Evolutionary conservation across 2,797 vertebrate genomes (phyloP), one percentile per base, ranked within the genome.

Genomic region (Holocentrus rufus): DNA sequence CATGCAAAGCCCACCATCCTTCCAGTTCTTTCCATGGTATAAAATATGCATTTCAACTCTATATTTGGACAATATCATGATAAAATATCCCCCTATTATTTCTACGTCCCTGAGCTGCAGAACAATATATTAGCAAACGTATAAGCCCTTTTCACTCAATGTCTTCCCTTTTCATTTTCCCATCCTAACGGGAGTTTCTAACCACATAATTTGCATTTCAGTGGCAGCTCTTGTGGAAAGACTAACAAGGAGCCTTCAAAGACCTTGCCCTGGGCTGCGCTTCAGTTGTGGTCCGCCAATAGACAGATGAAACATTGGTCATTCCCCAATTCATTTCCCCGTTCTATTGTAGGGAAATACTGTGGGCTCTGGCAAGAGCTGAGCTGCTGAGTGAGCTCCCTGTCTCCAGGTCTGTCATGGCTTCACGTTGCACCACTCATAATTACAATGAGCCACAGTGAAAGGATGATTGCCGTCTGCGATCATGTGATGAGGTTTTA

Each of bases 191-290:
- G 59, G 22, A 56, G 46, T 63, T 74, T 80, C 64, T 54, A 68
- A 83, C 80, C 61, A 25, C 44, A 66, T 69, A n/a, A 81, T 89
- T 90, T 89, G 76, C 80, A 88, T 87, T 75, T 83, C 70, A 77
- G 77, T 73, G 64, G 71, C 84, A 74, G 70, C 53, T 82, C 70
- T 69, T n/a, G 53, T 76, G 53, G 80, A 73, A 79, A 69, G 76
- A 75, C 78, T 80, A 85, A 82, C 82, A 84, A 65, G 79, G 31
- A 67, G 77, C 39, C 77, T 75, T 88, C 77, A 79, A 82, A 84
- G 78, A 22, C 22, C 81, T 71, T 62, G 65, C 78, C 72, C 36
- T 11, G 18, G 56, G 83, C 59, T 70, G 77, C 56, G 62, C 5
- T 70, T 86, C 81, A 85, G 56, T 80, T 85, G 81, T 66, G 83